Base-by-base conservation (phyloP, 1,140 invertebrate species). In the Prorops nasuta region DNA sequence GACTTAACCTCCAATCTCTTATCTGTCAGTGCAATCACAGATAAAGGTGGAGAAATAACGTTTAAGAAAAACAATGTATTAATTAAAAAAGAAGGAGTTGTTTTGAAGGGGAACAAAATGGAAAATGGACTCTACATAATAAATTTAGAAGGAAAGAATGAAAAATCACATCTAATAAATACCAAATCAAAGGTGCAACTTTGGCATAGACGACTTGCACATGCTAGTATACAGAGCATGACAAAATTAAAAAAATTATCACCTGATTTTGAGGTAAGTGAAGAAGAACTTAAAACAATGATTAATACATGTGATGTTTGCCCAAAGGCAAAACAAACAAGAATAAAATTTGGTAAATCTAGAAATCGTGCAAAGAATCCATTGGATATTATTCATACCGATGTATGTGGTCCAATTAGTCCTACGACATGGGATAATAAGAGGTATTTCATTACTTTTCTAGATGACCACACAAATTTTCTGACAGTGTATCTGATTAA, bases 131-230 rank as follows among this genome's bases (percentile, higher is more conserved):
- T 48, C 1, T 40, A 31, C 2, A 17, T 32, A 2, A 10, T 39
- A 40, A 32, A 20, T 22, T n/a, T 10, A 3, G 3, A 20, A 15
- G 3, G 9, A 10, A 1, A n/a, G 15, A 4, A n/a, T 4, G 18
- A 20, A 14, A 14, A 24, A 15, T n/a, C n/a, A n/a, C n/a, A 17
- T 28, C n/a, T 47, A 0, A 1, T 46, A 19, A 31, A 20, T n/a
- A 38, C 8, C 1, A 38, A 28, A 0, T 16, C 28, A 14, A 21
- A 18, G 2, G 31, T 17, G 15, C 0, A 10, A 14, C 2, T 15
- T 1, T 46, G 22, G 44, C 35, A 47, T n/a, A 14, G 36, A 31
- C 37, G 12, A 28, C 6, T 47, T 8, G 44, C 21, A 19, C 35
- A 47, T 1, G n/a, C n/a, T n/a, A n/a, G n/a, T n/a, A n/a, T n/a